A percentile compares a stretch with the other conserved stretches of the same genome.
phyloP scores from a whole-genome alignment of 2,888 invertebrate species.

The Pheosia tremula region DNA sequence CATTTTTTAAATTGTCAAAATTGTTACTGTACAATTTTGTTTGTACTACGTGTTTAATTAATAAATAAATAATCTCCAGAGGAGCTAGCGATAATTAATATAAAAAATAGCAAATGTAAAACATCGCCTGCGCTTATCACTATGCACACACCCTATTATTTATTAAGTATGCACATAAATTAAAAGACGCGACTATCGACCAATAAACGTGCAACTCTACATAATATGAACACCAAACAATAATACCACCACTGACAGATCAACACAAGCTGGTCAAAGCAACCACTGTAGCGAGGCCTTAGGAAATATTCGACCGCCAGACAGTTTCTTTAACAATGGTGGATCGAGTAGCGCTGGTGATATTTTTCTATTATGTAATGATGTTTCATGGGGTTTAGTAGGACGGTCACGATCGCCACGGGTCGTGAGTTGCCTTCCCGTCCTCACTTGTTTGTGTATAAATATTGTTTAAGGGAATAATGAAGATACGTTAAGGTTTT shows the following conservation, averaged over 20 bases:
- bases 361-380: slow-evolving; percentile 36
- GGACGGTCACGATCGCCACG: slow-evolving; percentile 39
- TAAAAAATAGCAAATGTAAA: slow-evolving; percentile 5
- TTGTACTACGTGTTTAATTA: no score
- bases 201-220: slow-evolving; percentile 26
- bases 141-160: slow-evolving; percentile 24
- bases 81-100: no score
- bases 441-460: slow-evolving; percentile 21
- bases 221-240: slow-evolving; percentile 21
- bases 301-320: slow-evolving; percentile 9
- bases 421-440: slow-evolving; percentile 40
- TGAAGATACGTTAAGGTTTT: slow-evolving; percentile 8
- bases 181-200: slow-evolving; percentile 22
- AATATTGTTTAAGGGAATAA: slow-evolving; percentile 36
- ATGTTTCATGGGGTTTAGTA: slow-evolving; percentile 29
- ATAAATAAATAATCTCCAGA: no score
- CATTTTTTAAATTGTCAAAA: no score
- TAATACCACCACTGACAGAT: slow-evolving; percentile 13
- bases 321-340: slow-evolving; percentile 7
- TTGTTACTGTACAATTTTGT: no score
- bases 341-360: slow-evolving; percentile 18
- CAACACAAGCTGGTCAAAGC: slow-evolving; percentile 7
- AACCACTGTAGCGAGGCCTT: slow-evolving; percentile 23
- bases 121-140: slow-evolving; percentile 20
- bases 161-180: slow-evolving; percentile 41